A percentile compares a stretch with the other conserved stretches of the same genome.
Evolutionary conservation across 2,113 vertebrate species (phyloP).

Genomic region (Laticauda colubrina): DNA sequence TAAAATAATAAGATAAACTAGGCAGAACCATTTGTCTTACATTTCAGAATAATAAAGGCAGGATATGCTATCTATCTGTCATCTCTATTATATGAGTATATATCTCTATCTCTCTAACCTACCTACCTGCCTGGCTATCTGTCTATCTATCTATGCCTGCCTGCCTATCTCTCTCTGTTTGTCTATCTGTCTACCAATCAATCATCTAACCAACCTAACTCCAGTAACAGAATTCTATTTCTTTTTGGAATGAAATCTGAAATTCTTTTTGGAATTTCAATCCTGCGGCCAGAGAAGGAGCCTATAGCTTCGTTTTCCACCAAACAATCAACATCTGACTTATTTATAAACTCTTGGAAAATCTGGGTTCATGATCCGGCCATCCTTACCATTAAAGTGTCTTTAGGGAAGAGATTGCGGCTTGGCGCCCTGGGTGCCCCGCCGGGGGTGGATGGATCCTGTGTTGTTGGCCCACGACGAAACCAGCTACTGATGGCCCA

Average conservation of each 20-base stretch:
- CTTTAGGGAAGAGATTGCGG: conserved; percentile 93
- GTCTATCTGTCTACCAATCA: too few species aligned
- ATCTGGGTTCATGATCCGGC: too few species aligned
- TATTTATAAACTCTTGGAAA: neutral
- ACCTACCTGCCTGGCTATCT: too few species aligned
- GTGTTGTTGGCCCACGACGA: conserved; percentile 85
- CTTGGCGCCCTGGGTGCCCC: conserved; percentile 84
- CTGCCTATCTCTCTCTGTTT: too few species aligned
- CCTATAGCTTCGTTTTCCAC: neutral
- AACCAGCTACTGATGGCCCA: conserved; percentile 99
- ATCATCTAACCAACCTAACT: too few species aligned
- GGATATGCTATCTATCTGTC: too few species aligned
- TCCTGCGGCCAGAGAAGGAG: too few species aligned
- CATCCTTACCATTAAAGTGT: conserved; percentile 87
- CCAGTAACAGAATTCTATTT: neutral
- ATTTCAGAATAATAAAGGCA: too few species aligned
- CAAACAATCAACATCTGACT: neutral
- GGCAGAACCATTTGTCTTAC: neutral
- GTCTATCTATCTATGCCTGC: too few species aligned
- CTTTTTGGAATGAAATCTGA: neutral
- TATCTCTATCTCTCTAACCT: too few species aligned
- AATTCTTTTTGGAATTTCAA: neutral
- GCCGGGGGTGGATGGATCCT: conserved; percentile 79
- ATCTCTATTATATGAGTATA: too few species aligned
- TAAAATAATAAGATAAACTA: neutral